These are phyloP conservation scores for Augochlora pura DNA, from an alignment of 1,140 invertebrate genomes.

Conservation along the genomic window DNA sequence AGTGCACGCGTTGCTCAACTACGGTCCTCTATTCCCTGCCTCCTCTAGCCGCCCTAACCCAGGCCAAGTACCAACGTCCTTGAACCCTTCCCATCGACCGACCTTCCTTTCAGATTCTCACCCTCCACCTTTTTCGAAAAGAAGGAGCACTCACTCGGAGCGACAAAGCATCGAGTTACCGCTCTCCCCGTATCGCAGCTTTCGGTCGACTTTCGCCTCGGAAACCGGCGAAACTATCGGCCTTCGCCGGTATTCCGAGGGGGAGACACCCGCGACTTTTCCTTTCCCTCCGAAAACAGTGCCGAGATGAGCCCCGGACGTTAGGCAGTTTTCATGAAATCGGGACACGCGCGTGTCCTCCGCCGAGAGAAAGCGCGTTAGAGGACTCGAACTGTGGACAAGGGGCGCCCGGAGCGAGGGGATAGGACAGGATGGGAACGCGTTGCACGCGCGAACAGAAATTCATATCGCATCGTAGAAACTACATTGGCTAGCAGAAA, in stretches of 20 bases:
- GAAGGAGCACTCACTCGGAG: slow-evolving; percentile 37
- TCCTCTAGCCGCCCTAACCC: slow-evolving; percentile 15
- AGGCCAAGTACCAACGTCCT: slow-evolving; percentile 36
- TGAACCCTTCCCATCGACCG: slow-evolving; percentile 50
- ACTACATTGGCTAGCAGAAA: too few species aligned
- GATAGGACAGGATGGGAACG: not conserved
- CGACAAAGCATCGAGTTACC: slow-evolving; percentile 42
- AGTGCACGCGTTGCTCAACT: slow-evolving; percentile 35
- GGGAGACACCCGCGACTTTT: slow-evolving; percentile 7
- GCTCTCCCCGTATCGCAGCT: slow-evolving; percentile 18
- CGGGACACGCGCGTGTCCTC: slow-evolving; percentile 35
- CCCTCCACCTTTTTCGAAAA: slow-evolving; percentile 34
- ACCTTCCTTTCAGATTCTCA: slow-evolving; percentile 47
- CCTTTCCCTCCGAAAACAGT: slow-evolving; percentile 17
- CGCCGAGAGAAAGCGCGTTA: slow-evolving; percentile 59
- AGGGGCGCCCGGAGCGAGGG: not conserved
- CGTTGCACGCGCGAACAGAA: slow-evolving; percentile 33
- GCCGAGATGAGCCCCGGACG: not conserved
- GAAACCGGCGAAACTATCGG: not conserved
- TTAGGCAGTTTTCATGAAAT: slow-evolving; percentile 51
- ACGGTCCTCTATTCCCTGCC: slow-evolving; percentile 3
- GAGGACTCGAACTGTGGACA: slow-evolving; percentile 25
- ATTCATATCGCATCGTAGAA: slow-evolving; percentile 19
- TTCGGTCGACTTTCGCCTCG: slow-evolving; percentile 17
- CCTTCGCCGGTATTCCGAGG: not conserved